Base-by-base conservation (phyloP, 2,113 vertebrate genomes). In the Hyaena hyaena region DNA sequence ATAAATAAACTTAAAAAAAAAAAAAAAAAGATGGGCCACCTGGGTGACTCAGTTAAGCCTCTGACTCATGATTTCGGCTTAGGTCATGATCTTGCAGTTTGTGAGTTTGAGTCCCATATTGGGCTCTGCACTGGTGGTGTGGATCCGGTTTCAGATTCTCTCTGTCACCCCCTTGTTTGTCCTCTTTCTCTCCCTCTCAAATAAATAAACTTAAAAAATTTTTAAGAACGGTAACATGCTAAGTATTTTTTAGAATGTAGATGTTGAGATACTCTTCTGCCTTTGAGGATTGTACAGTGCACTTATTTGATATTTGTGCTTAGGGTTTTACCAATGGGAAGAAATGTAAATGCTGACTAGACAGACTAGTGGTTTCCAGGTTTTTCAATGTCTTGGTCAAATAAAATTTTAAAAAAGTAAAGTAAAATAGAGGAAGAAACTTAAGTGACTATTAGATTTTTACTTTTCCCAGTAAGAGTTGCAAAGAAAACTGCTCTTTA, bases 401-500 rank as follows among this genome's bases (percentile, higher is more conserved):
- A 33, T 93, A 74, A 83, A 88, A n/a, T 55, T 74, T 45, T 74
- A 15, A 5, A 53, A 95, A 73, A 45, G 58, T 58, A 91, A 68
- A 50, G 31, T 50, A 69, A 89, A 90, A 74, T 68, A 73, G 90
- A 83, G 14, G 33, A 73, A 55, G 23, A 93, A 35, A 84, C 23
- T 28, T 7, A 82, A 2, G 35, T 6, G 17, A 87, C 28, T 90
- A 2, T 39, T 76, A 63, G 12, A 80, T 85, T 95, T 93, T 63
- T 45, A 61, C 23, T 81, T 97, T 97, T 92, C 23, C 71, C 21
- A 93, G 2, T 71, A 81, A 90, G 45, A 43, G 26, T 65, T 92
- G 82, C 71, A 95, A 92, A 93, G 71, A 90, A 87, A 94, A 79
- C 26, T 89, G 10, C 66, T 73, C 17, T 83, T 95, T 81, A 65